phyloP scores from a whole-genome alignment of 2,113 vertebrate genomes.

The Ia io region DNA sequence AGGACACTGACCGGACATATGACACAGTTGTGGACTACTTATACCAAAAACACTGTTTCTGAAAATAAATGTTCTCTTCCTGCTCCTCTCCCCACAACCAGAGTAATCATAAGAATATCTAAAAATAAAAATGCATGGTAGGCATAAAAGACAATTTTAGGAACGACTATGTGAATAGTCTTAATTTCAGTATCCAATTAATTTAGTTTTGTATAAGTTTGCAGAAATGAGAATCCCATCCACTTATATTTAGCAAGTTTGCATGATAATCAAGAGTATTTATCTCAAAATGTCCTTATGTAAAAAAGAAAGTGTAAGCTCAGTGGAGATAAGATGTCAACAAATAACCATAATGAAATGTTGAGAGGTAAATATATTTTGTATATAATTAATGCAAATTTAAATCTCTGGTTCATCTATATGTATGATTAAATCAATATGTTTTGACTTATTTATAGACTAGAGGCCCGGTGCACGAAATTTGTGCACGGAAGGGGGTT shows the following conservation, averaged over 20 bases:
- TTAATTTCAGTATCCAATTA: background rate
- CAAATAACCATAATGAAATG: background rate
- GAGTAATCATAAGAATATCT: background rate
- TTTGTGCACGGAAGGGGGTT: too few relatives aligned
- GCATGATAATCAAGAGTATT: background rate
- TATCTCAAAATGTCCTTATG: background rate
- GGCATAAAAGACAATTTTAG: background rate
- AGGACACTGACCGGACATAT: background rate
- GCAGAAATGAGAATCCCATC: background rate
- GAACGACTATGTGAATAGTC: background rate
- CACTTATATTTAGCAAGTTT: background rate
- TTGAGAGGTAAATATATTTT: background rate
- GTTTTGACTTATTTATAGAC: background rate
- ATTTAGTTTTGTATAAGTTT: background rate
- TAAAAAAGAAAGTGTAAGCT: background rate
- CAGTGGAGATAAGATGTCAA: background rate
- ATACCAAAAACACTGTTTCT: background rate
- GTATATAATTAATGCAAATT: background rate
- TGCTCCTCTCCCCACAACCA: background rate
- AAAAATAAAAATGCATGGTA: background rate
- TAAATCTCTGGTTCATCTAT: background rate
- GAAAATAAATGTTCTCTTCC: background rate
- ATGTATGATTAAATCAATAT: background rate
- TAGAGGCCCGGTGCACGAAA: too few relatives aligned
- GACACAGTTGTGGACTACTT: background rate